Percentiles rank a stretch among this genome's conserved stretches.
These are phyloP conservation scores for Criorhina ranunculi DNA, from an alignment of 2,888 invertebrate species.

Conservation along the genomic window DNA sequence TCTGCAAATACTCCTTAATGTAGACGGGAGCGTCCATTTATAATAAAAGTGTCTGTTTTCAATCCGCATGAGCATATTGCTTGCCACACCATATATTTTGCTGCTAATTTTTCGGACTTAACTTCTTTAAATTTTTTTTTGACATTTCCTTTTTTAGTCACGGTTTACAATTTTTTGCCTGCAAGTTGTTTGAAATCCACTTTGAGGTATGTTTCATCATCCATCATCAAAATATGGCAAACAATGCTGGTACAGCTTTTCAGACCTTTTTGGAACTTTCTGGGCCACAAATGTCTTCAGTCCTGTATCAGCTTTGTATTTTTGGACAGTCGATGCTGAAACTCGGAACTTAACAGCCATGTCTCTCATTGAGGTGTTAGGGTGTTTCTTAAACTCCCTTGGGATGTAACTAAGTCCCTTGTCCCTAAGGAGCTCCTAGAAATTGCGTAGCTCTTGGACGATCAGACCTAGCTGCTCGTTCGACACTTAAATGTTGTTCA, in stretches of 20 bases:
- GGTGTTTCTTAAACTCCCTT: background rate
- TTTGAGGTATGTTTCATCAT: background rate
- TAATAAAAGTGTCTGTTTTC: background rate
- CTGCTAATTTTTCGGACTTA: background rate
- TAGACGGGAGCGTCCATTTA: background rate
- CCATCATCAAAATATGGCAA: conserved; percentile 4
- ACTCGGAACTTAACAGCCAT: background rate
- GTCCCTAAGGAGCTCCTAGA: background rate
- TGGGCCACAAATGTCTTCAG: conserved; percentile 8
- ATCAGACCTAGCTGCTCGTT: background rate
- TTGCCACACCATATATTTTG: too few relatives aligned
- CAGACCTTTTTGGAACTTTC: background rate
- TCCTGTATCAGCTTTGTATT: background rate
- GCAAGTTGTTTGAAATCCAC: conserved; percentile 6
- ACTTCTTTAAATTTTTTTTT: background rate
- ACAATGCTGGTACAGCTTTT: conserved; percentile 6
- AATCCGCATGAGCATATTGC: background rate
- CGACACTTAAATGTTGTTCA: background rate
- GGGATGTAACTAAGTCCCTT: background rate
- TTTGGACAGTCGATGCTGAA: background rate
- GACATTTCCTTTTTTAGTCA: background rate
- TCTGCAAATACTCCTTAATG: background rate
- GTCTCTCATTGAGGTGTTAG: too few relatives aligned
- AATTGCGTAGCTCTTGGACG: background rate
- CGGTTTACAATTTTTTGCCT: conserved; percentile 3